Conservation (phyloP, 1,140 invertebrate genomes). For the Chymomyza costata region DNA sequence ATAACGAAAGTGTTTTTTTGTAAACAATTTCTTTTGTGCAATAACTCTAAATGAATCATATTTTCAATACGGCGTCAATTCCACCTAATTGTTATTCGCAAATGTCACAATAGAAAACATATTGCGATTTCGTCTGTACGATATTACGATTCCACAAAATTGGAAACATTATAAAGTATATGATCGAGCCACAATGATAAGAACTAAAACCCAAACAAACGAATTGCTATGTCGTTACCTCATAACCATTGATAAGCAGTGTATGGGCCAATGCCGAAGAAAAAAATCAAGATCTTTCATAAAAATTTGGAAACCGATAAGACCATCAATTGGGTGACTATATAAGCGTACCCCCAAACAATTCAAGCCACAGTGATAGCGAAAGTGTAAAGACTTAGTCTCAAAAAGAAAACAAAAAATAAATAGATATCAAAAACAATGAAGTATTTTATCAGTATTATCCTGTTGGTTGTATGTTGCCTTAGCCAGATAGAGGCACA, state of each 20-base stretch:
- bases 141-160: constrained; percentile 43
- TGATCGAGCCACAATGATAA: constrained; percentile 36
- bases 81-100: constrained; percentile 4
- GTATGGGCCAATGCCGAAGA: too few relatives aligned
- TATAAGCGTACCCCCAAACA: constrained; percentile 33
- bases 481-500: constrained; percentile 75
- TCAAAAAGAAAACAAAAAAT: too few relatives aligned
- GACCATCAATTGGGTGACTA: constrained; percentile 26
- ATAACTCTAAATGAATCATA: constrained; percentile 29
- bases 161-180: constrained; percentile 30
- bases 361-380: constrained; percentile 20
- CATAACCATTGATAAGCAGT: too few relatives aligned
- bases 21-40: constrained; percentile 1
- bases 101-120: constrained; percentile 40
- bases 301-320: constrained; percentile 15
- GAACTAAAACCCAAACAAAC: too few relatives aligned
- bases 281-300: too few relatives aligned
- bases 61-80: constrained; percentile 18
- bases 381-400: constrained; percentile 25
- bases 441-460: constrained; percentile 17
- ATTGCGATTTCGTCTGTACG: constrained; percentile 8
- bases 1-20: too few relatives aligned
- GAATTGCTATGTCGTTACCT: constrained; percentile 24
- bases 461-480: constrained; percentile 3
- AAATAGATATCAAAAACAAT: too few relatives aligned